Evolutionary conservation across 2,797 vertebrate genomes (phyloP).

Genomic region (Takifugu ocellatus): DNA sequence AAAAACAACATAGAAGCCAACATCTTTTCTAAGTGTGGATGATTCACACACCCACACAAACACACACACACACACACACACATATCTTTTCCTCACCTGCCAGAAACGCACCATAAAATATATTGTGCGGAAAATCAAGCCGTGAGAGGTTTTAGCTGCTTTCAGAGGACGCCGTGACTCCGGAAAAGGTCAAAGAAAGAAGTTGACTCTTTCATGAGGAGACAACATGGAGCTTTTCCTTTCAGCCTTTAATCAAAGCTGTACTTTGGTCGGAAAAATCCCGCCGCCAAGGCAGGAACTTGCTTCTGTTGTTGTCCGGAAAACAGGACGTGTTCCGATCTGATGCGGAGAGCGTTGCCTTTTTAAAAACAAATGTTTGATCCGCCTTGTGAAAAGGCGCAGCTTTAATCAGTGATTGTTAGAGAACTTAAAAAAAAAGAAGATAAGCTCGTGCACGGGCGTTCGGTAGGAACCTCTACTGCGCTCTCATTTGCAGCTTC

Average conservation of each 20-base stretch:
- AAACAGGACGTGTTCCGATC: no score
- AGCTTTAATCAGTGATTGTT: not conserved
- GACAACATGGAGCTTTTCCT: conserved; percentile 21
- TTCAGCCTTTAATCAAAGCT: conserved; percentile 24
- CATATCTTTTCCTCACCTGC: no score
- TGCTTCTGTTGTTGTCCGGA: conserved; percentile 19
- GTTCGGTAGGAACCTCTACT: conserved; percentile 13
- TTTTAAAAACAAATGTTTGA: conserved; percentile 10
- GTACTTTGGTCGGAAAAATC: conserved; percentile 35
- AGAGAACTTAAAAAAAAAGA: not conserved
- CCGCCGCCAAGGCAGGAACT: conserved; percentile 19
- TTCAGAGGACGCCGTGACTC: conserved; percentile 47
- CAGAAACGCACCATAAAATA: conserved; percentile 12
- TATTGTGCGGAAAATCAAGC: conserved; percentile 32
- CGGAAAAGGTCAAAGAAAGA: conserved; percentile 52
- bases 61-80: no score
- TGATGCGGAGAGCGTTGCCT: no score
- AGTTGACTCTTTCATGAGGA: conserved; percentile 43
- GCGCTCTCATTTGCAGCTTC: conserved; percentile 39
- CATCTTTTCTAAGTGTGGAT: no score
- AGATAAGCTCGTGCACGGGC: not conserved
- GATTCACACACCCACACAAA: no score
- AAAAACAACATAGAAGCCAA: no score
- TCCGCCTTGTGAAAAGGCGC: not conserved
- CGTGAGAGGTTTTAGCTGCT: conserved; percentile 45